Percentiles rank a stretch among this genome's conserved stretches.
These are phyloP conservation scores for Cheirogaleus medius DNA, from an alignment of 2,113 vertebrate genomes.

Conservation along the genomic window DNA sequence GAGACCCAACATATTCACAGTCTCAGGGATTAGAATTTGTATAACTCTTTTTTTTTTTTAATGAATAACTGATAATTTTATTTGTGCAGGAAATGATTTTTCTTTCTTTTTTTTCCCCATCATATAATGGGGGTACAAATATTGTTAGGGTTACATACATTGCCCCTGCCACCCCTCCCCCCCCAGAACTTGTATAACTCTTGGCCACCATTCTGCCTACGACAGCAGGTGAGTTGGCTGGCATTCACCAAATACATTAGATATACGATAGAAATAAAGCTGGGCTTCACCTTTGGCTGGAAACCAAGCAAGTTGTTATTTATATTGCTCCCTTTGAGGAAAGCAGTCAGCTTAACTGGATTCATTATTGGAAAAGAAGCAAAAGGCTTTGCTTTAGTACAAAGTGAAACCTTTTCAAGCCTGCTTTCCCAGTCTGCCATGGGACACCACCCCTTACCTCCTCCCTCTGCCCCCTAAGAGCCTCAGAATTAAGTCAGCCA, in stretches of 20 bases:
- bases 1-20: background rate
- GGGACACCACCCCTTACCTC: background rate
- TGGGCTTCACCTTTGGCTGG: background rate
- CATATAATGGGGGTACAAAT: too few species aligned
- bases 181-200: background rate
- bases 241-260: background rate
- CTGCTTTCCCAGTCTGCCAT: background rate
- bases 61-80: too few species aligned
- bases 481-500: background rate
- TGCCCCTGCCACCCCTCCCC: too few species aligned
- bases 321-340: background rate
- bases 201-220: background rate
- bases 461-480: too few species aligned
- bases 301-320: background rate
- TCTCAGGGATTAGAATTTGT: background rate
- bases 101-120: too few species aligned
- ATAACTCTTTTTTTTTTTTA: too few species aligned
- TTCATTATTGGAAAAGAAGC: background rate
- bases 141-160: too few species aligned
- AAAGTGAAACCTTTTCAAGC: background rate
- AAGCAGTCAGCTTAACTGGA: background rate
- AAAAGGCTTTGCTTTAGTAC: background rate
- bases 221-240: background rate
- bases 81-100: too few species aligned
- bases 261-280: background rate